phyloP scores from a whole-genome alignment of 23 tunicate species.

The Halocynthia aurantium region DNA sequence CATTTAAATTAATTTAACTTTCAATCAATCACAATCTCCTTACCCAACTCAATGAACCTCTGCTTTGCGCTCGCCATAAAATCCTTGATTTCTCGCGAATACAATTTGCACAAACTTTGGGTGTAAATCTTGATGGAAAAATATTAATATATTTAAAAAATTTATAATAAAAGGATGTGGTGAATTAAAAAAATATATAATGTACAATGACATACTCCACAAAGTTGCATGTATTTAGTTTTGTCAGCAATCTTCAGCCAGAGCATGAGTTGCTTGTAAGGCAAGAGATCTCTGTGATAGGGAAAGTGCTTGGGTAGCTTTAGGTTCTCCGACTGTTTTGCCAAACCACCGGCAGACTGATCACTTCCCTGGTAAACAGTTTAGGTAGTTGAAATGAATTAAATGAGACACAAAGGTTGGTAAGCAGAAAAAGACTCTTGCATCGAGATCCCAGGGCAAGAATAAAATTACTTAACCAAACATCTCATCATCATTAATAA shows the following conservation, averaged over 20 bases:
- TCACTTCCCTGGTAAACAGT: slow-evolving; percentile 51
- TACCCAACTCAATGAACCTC: slow-evolving; percentile 71
- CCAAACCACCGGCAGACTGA: slow-evolving; percentile 37
- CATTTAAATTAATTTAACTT: too few relatives aligned
- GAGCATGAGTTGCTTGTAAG: slow-evolving; percentile 66
- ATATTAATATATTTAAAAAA: background rate
- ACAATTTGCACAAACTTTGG: slow-evolving; percentile 56
- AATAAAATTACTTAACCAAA: too few relatives aligned
- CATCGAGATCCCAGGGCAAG: too few relatives aligned
- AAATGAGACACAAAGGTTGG: too few relatives aligned
- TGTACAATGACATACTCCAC: slow-evolving; percentile 31
- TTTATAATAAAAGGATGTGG: background rate
- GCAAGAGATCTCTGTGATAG: slow-evolving; percentile 78
- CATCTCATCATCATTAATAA: too few relatives aligned
- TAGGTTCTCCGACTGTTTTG: slow-evolving; percentile 29
- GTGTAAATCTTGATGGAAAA: slow-evolving; percentile 54
- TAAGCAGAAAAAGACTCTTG: too few relatives aligned
- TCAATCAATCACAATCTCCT: too few relatives aligned
- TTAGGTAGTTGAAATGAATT: too few relatives aligned
- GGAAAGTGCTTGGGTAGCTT: slow-evolving; percentile 86
- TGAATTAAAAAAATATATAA: too few relatives aligned
- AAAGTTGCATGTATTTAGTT: slow-evolving; percentile 75
- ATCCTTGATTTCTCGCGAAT: slow-evolving; percentile 76
- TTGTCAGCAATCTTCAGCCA: slow-evolving; percentile 95
- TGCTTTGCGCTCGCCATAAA: slow-evolving; percentile 67